Evolutionary conservation across 2,797 vertebrate species (phyloP).

Genomic region (Lycodopsis pacificus): DNA sequence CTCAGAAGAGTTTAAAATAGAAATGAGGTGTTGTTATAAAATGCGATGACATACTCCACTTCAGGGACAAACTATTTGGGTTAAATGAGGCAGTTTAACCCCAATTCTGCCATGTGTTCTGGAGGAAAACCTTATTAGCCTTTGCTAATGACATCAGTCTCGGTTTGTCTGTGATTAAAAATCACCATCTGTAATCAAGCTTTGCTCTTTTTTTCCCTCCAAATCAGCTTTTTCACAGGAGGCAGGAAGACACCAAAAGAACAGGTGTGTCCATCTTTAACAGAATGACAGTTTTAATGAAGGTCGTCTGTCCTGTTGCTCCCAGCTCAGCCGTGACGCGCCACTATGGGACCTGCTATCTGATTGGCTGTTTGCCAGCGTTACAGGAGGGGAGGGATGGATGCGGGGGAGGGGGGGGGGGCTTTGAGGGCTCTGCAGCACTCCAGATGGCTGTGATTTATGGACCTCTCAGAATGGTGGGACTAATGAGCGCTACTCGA

Average conservation of each 20-base stretch:
- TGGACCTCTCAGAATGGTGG: slow-evolving; percentile 60
- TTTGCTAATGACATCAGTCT: slow-evolving; percentile 19
- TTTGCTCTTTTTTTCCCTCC: not conserved
- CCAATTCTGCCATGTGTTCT: not conserved
- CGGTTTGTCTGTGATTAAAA: slow-evolving; percentile 33
- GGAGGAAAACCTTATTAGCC: slow-evolving; percentile 18
- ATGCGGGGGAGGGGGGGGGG: not conserved
- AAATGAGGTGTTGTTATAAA: not conserved
- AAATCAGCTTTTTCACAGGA: not conserved
- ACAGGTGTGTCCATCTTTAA: not conserved
- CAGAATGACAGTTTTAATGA: slow-evolving; percentile 31
- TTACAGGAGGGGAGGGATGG: slow-evolving; percentile 1
- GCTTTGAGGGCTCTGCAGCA: slow-evolving; percentile 32
- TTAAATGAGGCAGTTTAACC: slow-evolving; percentile 21
- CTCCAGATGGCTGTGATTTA: slow-evolving; percentile 76
- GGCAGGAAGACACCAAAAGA: not conserved
- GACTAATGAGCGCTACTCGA: slow-evolving; percentile 66
- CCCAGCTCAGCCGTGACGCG: slow-evolving; percentile 28
- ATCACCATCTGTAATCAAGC: not conserved
- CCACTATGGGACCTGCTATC: slow-evolving; percentile 38
- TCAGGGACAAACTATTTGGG: not conserved
- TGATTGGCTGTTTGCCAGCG: slow-evolving; percentile 63
- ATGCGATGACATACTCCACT: not conserved
- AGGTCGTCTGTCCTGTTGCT: slow-evolving; percentile 27
- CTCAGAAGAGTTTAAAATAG: not conserved